Evolutionary conservation across 2,888 invertebrate genomes (phyloP).

Genomic region (Drosophila falleni): DNA sequence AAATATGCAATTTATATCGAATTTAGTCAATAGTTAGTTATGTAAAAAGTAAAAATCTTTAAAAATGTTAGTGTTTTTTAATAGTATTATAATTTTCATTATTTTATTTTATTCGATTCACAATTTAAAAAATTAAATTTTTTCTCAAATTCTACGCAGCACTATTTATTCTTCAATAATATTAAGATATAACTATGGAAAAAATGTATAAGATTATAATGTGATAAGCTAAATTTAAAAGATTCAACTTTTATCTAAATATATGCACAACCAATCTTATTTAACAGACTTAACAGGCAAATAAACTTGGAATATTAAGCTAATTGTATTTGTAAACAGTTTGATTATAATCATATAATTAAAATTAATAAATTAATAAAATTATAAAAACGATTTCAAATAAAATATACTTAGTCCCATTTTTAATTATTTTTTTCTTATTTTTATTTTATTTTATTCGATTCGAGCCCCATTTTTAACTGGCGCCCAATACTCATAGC

Average conservation of each 20-base stretch:
- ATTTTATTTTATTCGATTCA: background rate
- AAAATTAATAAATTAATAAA: background rate
- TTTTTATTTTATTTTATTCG: too few species aligned
- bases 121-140: background rate
- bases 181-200: background rate
- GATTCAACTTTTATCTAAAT: background rate
- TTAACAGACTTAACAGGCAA: too few species aligned
- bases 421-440: too few species aligned
- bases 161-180: background rate
- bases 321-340: too few species aligned
- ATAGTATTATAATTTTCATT: background rate
- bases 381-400: background rate
- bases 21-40: background rate
- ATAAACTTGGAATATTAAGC: too few species aligned
- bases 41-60: background rate
- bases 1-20: background rate
- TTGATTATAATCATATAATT: too few species aligned
- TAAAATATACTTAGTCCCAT: background rate
- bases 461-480: slow-evolving; percentile 6
- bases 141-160: too few species aligned
- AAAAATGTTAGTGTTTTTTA: background rate
- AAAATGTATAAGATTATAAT: background rate
- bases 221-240: background rate
- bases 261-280: background rate
- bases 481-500: slow-evolving; percentile 27